Evolutionary conservation across 1,140 invertebrate genomes (phyloP).

Genomic region (Octopus sinensis): DNA sequence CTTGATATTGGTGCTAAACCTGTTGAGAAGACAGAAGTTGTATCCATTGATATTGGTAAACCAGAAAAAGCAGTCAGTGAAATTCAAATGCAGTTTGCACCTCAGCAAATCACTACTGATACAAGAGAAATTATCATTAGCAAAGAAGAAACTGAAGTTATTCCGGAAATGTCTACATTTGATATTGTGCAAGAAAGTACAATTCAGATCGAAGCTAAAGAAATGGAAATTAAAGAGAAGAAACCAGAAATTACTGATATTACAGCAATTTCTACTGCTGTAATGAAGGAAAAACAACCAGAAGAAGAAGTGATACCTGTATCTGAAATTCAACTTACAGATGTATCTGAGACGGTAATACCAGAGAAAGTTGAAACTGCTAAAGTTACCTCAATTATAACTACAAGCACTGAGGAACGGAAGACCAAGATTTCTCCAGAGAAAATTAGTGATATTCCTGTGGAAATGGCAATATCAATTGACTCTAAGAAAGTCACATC

Average conservation of each 20-base stretch:
- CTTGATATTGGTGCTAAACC: too few relatives aligned
- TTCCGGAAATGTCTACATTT: background rate
- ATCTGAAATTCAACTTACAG: conserved; percentile 18
- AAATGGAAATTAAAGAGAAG: background rate
- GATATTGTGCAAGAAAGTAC: background rate
- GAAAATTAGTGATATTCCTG: background rate
- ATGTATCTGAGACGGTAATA: background rate
- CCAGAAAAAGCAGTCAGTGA: conserved; percentile 13
- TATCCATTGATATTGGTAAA: background rate
- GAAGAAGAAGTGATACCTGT: background rate
- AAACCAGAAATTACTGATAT: background rate
- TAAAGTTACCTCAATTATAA: too few relatives aligned
- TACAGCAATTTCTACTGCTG: background rate
- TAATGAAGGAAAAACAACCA: background rate
- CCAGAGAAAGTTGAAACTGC: too few relatives aligned
- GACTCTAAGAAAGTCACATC: conserved; percentile 6
- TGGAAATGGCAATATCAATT: background rate
- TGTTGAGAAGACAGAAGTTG: background rate
- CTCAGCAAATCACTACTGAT: conserved; percentile 21
- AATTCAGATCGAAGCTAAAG: background rate
- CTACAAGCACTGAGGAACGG: too few relatives aligned
- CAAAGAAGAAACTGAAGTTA: conserved; percentile 17
- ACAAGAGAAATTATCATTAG: conserved; percentile 16
- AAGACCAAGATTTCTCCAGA: background rate
- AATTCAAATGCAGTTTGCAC: conserved; percentile 15